Evolutionary conservation across 64 coral and sea anemone species (phyloP).

Genomic region (Orbicella faveolata): DNA sequence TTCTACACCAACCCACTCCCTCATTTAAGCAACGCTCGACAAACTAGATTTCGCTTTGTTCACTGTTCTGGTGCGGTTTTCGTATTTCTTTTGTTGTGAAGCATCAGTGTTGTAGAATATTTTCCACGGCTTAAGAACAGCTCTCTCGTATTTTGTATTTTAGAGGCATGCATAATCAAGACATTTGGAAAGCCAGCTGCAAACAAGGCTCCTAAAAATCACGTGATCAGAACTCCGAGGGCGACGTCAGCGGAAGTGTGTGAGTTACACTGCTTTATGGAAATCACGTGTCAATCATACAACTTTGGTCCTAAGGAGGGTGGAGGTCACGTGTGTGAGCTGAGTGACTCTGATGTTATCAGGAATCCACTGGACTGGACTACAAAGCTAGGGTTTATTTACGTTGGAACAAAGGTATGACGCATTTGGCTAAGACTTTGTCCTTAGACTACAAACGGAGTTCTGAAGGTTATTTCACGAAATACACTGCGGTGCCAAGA

Average conservation of each 20-base stretch:
- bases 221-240: not conserved
- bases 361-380: not conserved
- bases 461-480: no score
- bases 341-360: not conserved
- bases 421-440: no score
- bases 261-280: not conserved
- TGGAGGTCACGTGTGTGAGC: constrained; percentile 5
- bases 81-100: no score
- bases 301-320: not conserved
- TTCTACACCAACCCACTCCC: no score
- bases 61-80: no score
- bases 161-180: constrained; percentile 1
- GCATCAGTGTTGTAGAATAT: no score
- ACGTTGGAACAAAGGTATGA: not conserved
- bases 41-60: no score
- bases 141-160: not conserved
- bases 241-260: not conserved
- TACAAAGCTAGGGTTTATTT: constrained; percentile 15
- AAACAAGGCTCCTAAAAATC: not conserved
- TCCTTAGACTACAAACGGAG: no score
- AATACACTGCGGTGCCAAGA: no score
- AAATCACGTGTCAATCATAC: constrained; percentile 11
- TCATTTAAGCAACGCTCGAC: no score
- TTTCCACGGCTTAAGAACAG: no score
- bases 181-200: not conserved